Evolutionary conservation across 2,113 vertebrate species (phyloP), one percentile per base, ranked within the genome.

Genomic region (Chaetorhynchus papuensis): DNA sequence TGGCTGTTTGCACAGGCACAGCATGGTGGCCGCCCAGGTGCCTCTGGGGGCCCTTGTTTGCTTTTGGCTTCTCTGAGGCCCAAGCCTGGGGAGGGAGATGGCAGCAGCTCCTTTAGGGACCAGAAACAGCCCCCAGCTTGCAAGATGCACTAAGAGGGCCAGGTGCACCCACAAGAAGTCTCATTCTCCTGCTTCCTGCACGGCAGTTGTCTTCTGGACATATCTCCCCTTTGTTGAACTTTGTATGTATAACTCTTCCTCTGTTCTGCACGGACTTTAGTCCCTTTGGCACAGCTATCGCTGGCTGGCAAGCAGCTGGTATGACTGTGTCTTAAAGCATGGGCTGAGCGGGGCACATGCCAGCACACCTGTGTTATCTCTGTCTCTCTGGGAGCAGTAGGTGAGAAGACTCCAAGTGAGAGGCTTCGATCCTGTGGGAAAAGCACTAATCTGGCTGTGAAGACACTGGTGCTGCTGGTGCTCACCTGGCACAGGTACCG

Each of bases 21-120:
- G 79, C n/a, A 13, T 0, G 0, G n/a, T 31, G 60, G 24, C 77
- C 1, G 0, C 81, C n/a, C 75, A 56, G 57, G 70, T 2, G 1
- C 49, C 81, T 82, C 37, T 3, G 1, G 35, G 52, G 41, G 42
- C 64, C 50, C 33, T 33, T 77, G 26, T 77, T 94, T 92, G 76
- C 26, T 90, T 83, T 89, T 47, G 26, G 47, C 44, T 47, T 80
- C 57, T 68, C 39, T 44, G 61, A 41, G 19, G 49, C 53, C 82
- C 4, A 0, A n/a, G 61, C 17, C 10, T 9, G 2, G 7, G 27
- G 7, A 60, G 9, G 30, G 31, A 93, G 35, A 80, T 6, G 21
- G 22, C 69, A 70, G 39, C 56, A 59, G 49, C 19, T 66, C 19
- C 24, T 42, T 60, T 52, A 74, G 30, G 61, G 15, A 45, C 39